Percentiles rank a stretch among this genome's conserved stretches.
These are phyloP conservation scores for Myotis vivesi DNA, from an alignment of 2,797 vertebrate genomes.

Conservation along the genomic window DNA sequence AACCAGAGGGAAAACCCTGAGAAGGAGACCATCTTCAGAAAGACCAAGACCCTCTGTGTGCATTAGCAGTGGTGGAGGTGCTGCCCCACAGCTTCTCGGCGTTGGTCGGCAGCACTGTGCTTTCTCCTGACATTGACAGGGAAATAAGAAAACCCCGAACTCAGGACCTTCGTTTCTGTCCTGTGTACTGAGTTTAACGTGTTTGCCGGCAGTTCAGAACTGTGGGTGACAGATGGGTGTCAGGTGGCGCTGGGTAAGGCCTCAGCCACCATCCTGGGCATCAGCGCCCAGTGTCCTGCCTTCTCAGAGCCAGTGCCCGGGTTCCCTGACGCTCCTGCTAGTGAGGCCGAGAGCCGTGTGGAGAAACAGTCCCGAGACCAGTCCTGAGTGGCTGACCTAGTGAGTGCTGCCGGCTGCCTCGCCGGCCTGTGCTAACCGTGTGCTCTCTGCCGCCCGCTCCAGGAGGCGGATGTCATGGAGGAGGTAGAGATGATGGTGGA, in stretches of 20 bases:
- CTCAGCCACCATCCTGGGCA: not conserved
- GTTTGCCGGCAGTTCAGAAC: constrained; percentile 7
- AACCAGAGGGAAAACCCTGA: not conserved
- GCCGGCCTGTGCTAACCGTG: constrained; percentile 67
- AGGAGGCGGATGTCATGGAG: constrained; percentile 98
- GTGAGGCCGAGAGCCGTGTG: not conserved
- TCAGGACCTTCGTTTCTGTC: not conserved
- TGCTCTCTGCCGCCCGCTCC: constrained; percentile 78
- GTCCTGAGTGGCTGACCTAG: constrained; percentile 31
- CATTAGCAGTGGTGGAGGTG: not conserved
- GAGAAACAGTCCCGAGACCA: not conserved
- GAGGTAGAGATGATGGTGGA: constrained; percentile 99
- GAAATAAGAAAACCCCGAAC: constrained; percentile 29
- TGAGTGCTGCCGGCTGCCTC: not conserved
- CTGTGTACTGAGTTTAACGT: not conserved
- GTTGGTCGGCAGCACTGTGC: not conserved
- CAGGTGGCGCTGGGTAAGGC: not conserved
- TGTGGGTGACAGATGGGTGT: not conserved
- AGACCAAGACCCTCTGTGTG: not conserved
- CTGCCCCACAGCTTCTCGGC: not conserved
- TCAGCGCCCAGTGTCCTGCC: too few relatives aligned
- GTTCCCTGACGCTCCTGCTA: not conserved
- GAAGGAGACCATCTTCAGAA: not conserved
- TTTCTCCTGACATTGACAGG: not conserved
- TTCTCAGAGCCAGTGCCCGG: not conserved